phyloP scores from a whole-genome alignment of 2,797 vertebrate genomes.

The Schizothorax lantsangensis region DNA sequence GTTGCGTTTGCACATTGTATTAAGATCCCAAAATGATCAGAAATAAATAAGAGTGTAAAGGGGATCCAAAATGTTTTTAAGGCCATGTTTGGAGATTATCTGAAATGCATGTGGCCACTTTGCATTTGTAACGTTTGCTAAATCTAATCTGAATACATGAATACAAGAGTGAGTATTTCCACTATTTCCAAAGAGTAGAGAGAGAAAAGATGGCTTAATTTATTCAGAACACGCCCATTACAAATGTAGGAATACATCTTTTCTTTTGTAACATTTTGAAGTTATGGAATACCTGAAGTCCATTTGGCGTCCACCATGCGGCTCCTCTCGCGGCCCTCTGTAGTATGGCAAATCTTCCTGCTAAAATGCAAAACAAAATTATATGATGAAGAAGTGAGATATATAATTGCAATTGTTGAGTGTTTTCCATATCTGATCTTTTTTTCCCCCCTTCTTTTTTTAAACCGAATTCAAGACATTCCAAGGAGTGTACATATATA shows the following conservation, averaged over 20 bases:
- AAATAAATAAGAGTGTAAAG: too few species aligned
- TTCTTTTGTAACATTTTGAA: neutral
- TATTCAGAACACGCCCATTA: neutral
- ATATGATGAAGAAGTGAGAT: neutral
- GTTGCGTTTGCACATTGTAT: neutral
- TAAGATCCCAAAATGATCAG: neutral
- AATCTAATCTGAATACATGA: neutral
- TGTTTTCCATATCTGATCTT: neutral
- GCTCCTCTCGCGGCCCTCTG: slow-evolving; percentile 77
- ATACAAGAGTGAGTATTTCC: neutral
- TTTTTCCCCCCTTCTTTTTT: neutral
- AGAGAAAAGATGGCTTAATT: neutral
- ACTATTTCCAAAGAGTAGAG: neutral
- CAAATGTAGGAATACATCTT: neutral
- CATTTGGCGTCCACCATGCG: slow-evolving; percentile 70
- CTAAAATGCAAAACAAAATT: slow-evolving; percentile 52
- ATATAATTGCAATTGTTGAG: neutral
- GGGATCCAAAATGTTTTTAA: neutral
- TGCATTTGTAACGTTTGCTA: neutral
- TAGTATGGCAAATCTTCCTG: slow-evolving; percentile 76
- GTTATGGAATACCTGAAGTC: slow-evolving; percentile 76
- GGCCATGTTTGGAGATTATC: neutral
- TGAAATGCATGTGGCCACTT: neutral
- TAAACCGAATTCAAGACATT: neutral
- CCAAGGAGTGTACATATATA: neutral